Conservation (phyloP, 2,113 vertebrate species). For the Phaethon lepturus region DNA sequence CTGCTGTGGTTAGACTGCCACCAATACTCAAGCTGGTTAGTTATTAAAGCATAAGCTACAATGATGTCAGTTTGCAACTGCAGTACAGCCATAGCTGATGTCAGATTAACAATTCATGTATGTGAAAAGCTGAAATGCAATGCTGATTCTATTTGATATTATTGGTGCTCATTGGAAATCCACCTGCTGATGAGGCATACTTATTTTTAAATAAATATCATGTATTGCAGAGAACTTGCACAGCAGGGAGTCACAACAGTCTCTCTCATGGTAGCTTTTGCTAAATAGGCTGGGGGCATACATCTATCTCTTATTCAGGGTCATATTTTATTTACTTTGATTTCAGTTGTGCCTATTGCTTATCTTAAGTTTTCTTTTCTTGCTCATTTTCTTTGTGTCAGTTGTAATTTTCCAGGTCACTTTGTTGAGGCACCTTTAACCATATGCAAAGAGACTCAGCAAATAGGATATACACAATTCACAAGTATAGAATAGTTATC, state of each 20-base stretch:
- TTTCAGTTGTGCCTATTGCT: slow-evolving; percentile 3
- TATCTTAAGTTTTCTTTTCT: not conserved
- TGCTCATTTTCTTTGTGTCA: not conserved
- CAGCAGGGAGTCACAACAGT: not conserved
- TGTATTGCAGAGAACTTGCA: not conserved
- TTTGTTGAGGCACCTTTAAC: not conserved
- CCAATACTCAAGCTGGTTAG: not conserved
- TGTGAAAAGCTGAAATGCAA: not conserved
- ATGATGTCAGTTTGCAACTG: not conserved
- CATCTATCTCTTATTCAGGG: not conserved
- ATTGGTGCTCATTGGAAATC: not conserved
- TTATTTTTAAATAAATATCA: slow-evolving; percentile 26
- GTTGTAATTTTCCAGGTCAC: not conserved
- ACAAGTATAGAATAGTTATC: not conserved
- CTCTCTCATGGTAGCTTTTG: not conserved
- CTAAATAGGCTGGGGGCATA: not conserved
- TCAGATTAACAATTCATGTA: not conserved
- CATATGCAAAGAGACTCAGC: not conserved
- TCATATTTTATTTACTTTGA: slow-evolving; percentile 43
- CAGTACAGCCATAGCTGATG: not conserved
- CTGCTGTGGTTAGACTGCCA: not conserved
- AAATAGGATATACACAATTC: not conserved
- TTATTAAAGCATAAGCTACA: not conserved
- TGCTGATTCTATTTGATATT: not conserved
- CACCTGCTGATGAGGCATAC: not conserved